Evolutionary conservation across 2,113 vertebrate species (phyloP).

Genomic region (Cyprinus carpio): DNA sequence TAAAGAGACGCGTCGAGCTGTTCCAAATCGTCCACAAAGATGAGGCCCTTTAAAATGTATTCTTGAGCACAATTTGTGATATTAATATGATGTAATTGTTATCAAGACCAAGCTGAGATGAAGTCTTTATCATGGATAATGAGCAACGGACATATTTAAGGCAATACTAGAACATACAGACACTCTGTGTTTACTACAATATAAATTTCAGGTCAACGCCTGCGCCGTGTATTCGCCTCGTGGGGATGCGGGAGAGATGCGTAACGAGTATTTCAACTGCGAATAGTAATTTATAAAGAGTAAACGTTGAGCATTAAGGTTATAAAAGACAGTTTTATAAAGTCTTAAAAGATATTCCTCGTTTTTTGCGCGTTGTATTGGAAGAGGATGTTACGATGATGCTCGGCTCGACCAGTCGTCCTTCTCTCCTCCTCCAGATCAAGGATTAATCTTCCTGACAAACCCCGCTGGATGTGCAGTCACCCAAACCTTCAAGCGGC

Average conservation of each 20-base stretch:
- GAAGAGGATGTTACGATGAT: conserved; percentile 59
- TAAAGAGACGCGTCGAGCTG: neutral
- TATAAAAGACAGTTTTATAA: neutral
- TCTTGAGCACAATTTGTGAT: neutral
- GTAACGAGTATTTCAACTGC: conserved; percentile 30
- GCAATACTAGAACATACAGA: neutral
- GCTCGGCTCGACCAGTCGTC: conserved; percentile 51
- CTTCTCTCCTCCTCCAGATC: conserved; percentile 59
- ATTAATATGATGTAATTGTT: neutral
- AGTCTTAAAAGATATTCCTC: conserved; percentile 1
- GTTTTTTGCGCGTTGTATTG: neutral
- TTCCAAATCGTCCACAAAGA: conserved; percentile 7
- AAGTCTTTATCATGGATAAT: conserved; percentile 10
- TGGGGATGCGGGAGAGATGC: conserved; percentile 32
- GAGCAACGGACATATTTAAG: neutral
- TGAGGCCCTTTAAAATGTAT: conserved; percentile 23
- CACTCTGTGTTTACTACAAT: neutral
- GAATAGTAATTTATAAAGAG: neutral
- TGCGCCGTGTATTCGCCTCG: conserved; percentile 30
- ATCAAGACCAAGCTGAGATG: neutral
- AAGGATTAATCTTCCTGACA: conserved; percentile 63
- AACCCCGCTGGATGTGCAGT: conserved; percentile 66
- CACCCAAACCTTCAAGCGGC: conserved; percentile 49
- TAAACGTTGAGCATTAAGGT: conserved; percentile 13
- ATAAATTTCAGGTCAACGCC: conserved; percentile 33